Evolutionary conservation across 2,888 invertebrate species (phyloP).

Genomic region (Lymantria dispar): DNA sequence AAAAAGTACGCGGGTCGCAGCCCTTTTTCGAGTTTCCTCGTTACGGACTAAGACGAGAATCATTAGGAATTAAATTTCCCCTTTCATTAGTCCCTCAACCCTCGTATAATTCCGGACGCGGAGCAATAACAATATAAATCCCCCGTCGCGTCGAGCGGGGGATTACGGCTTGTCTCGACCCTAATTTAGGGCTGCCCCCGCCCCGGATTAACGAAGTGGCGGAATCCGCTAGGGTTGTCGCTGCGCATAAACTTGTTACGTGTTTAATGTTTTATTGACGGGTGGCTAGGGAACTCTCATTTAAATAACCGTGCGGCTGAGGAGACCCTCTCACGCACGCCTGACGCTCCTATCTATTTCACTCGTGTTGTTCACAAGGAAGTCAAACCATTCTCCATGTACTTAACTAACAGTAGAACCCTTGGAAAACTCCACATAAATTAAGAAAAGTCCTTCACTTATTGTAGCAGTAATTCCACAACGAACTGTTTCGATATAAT

Average conservation of each 20-base stretch:
- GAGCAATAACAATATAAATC: slow-evolving; percentile 83
- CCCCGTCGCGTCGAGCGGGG: slow-evolving; percentile 82
- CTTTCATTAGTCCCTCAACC: slow-evolving; percentile 83
- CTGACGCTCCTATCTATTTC: slow-evolving; percentile 1
- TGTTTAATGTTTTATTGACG: slow-evolving; percentile 83
- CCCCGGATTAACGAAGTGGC: slow-evolving; percentile 82
- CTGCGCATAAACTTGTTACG: slow-evolving; percentile 81
- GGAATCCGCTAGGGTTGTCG: slow-evolving; percentile 82
- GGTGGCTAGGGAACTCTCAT: slow-evolving; percentile 77
- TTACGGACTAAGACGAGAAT: slow-evolving; percentile 82
- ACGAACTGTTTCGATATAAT: too few species aligned
- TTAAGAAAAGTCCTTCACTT: not conserved
- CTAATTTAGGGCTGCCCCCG: slow-evolving; percentile 83
- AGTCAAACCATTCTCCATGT: slow-evolving; percentile 11
- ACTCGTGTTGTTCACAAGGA: slow-evolving; percentile 23
- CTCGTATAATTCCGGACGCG: slow-evolving; percentile 83
- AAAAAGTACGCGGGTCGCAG: slow-evolving; percentile 73
- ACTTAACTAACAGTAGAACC: not conserved
- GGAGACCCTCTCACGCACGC: slow-evolving; percentile 28
- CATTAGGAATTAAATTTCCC: slow-evolving; percentile 83
- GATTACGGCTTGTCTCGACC: slow-evolving; percentile 83
- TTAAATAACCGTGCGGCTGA: slow-evolving; percentile 67
- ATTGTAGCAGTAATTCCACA: too few species aligned
- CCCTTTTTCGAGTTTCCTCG: slow-evolving; percentile 82
- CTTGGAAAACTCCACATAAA: not conserved